Evolutionary conservation across 2,113 vertebrate genomes (phyloP).

Genomic region (Conger conger): DNA sequence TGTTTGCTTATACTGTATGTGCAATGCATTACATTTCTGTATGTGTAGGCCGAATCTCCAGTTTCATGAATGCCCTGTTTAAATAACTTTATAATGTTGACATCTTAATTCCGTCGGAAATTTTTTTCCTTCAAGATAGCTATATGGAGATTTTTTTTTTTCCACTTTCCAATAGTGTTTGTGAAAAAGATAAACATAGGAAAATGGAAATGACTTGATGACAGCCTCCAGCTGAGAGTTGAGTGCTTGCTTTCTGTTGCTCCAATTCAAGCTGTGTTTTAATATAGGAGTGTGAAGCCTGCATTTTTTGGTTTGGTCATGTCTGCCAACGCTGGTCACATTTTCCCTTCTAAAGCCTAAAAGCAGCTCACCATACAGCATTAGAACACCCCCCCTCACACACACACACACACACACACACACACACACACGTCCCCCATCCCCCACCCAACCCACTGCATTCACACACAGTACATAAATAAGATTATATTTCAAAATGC

Average conservation of each 20-base stretch:
- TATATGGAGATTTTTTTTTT: too few species aligned
- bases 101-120: too few species aligned
- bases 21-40: too few species aligned
- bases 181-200: neutral
- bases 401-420: too few species aligned
- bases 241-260: neutral
- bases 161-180: too few species aligned
- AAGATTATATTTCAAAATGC: neutral
- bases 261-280: neutral
- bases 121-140: too few species aligned
- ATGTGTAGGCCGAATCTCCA: too few species aligned
- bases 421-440: too few species aligned
- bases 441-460: neutral
- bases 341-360: neutral
- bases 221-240: neutral
- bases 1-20: too few species aligned
- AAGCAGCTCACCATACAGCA: neutral
- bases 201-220: neutral
- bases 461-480: neutral
- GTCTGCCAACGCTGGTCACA: neutral
- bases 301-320: neutral
- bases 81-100: too few species aligned
- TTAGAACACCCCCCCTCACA: neutral
- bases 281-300: neutral
- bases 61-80: too few species aligned